Evolutionary conservation across 2,888 invertebrate genomes (phyloP), one percentile per base, ranked within the genome.

Genomic region (Copidosoma aretas): DNA sequence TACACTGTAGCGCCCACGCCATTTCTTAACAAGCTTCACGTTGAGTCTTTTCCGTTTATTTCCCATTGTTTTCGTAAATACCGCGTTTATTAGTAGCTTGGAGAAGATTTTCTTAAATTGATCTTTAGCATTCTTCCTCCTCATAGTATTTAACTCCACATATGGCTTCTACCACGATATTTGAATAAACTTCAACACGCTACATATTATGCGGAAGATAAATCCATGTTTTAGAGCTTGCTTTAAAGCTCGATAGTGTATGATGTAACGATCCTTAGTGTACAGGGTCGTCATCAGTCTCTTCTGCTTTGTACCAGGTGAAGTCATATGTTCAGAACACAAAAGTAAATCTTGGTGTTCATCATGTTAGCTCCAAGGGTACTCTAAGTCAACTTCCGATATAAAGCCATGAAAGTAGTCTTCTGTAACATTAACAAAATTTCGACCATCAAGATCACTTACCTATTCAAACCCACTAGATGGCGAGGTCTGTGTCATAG

Each of bases 311-410:
- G 72, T 59, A 74, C 8, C 32, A 32, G 32, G 32, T 32, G 32
- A 8, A 5, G 8, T 32, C 32, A 32, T 32, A 32, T 32, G 59
- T 19, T 64, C 60, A 1, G 76, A 54, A 60, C 77, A 77, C 71
- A 80, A 78, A 1, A 79, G 78, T 10, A 79, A 71, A 73, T 81
- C 79, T 56, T 76, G 76, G 66, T 82, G 80, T 8, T 19, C 3
- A 67, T 81, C 76, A 67, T 80, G 80, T 43, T 80, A 19, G 19
- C 14, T n/a, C 19, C 19, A 19, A 53, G 19, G 4, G 8, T 32
- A 32, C 32, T 32, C 32, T 8, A 32, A 32, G 32, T 32, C 32
- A 8, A 32, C 32, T 53, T 22, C 19, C 14, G 19, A 53, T 32
- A 32, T 32, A 32, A 32, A 32, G 32, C 32, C 32, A 8, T 32